Percentiles rank a stretch among this genome's conserved stretches.
Evolutionary conservation across 1,140 invertebrate species (phyloP).

Genomic region (Caenorhabditis remanei): DNA sequence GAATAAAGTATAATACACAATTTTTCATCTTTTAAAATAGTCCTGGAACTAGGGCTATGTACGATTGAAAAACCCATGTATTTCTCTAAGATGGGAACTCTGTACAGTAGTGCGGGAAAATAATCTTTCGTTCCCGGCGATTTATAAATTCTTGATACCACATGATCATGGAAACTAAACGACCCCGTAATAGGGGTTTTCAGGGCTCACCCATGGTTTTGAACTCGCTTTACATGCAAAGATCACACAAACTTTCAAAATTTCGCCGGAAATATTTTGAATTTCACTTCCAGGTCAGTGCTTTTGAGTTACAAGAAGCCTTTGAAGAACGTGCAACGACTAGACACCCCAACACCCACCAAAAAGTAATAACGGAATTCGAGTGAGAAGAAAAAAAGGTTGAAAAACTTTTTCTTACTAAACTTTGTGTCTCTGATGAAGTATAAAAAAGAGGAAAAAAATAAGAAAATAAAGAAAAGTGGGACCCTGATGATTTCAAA

Average conservation of each 20-base stretch:
- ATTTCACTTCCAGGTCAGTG: background rate
- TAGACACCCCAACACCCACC: background rate
- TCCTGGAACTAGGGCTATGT: too few relatives aligned
- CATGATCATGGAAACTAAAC: too few relatives aligned
- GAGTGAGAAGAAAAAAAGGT: background rate
- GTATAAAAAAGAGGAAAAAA: background rate
- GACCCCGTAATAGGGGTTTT: too few relatives aligned
- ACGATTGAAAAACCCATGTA: too few relatives aligned
- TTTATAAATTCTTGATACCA: too few relatives aligned
- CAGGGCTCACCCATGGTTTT: too few relatives aligned
- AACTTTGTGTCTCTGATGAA: conserved; percentile 19
- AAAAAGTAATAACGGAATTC: conserved; percentile 21
- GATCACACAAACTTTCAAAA: background rate
- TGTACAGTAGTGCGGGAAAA: too few relatives aligned
- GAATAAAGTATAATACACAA: too few relatives aligned
- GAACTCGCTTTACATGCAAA: background rate
- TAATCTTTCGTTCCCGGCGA: too few relatives aligned
- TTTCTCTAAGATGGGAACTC: too few relatives aligned
- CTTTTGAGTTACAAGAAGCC: background rate
- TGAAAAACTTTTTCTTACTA: background rate
- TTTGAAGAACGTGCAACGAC: background rate
- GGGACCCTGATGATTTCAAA: conserved; percentile 39
- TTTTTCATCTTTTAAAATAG: too few relatives aligned
- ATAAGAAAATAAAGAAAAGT: conserved; percentile 52
- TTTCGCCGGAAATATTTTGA: conserved; percentile 2